Evolutionary conservation across 2,797 vertebrate species (phyloP).

Genomic region (Glyptemys insculpta): DNA sequence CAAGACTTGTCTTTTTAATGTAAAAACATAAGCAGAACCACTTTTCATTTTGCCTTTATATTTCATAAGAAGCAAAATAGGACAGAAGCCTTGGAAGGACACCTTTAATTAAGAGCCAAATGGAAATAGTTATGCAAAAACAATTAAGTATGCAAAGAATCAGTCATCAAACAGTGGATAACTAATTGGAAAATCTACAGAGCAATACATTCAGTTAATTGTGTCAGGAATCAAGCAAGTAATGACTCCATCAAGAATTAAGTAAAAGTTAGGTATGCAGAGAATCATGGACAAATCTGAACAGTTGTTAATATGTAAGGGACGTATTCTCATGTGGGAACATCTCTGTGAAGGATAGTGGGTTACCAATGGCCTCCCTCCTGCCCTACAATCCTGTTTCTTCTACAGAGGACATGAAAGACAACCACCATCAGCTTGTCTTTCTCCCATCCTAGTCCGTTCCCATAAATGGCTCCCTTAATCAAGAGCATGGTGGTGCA

Average conservation of each 20-base stretch:
- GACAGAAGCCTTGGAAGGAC: not conserved
- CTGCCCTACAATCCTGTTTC: not conserved
- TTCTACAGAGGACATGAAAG: constrained; percentile 17
- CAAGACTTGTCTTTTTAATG: not conserved
- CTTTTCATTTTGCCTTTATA: not conserved
- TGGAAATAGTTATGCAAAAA: not conserved
- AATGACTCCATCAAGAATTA: not conserved
- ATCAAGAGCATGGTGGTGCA: constrained; percentile 46
- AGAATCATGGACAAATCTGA: not conserved
- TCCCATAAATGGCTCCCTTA: not conserved
- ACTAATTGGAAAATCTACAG: not conserved
- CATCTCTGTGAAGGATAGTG: not conserved
- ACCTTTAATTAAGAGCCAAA: not conserved
- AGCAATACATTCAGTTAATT: not conserved
- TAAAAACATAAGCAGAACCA: not conserved
- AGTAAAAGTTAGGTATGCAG: not conserved
- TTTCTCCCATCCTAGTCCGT: not conserved
- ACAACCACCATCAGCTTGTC: not conserved
- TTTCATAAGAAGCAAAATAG: not conserved
- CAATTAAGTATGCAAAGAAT: not conserved
- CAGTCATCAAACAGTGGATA: not conserved
- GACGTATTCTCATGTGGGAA: not conserved
- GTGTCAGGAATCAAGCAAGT: not conserved
- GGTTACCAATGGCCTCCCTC: not conserved
- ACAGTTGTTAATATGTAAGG: not conserved